These are phyloP conservation scores for Ptychobarbus kaznakovi DNA, from an alignment of 2,797 vertebrate genomes.

Conservation along the genomic window DNA sequence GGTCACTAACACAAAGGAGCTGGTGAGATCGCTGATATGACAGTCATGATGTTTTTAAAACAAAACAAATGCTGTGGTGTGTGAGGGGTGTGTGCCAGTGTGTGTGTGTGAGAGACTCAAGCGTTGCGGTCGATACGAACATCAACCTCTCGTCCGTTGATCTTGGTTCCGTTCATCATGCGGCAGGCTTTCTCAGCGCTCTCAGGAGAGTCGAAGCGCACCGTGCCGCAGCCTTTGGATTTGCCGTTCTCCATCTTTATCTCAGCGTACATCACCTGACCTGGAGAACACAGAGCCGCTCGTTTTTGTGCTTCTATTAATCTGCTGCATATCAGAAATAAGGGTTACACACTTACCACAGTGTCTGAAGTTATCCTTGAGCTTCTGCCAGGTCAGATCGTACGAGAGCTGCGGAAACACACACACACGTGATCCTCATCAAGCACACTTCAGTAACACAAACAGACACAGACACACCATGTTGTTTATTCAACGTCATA, in stretches of 20 bases:
- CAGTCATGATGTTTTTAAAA: slow-evolving; percentile 88
- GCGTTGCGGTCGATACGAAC: slow-evolving; percentile 96
- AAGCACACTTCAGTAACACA: neutral
- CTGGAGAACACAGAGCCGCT: slow-evolving; percentile 68
- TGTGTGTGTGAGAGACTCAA: slow-evolving; percentile 70
- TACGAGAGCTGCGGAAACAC: slow-evolving; percentile 89
- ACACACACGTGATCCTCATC: neutral
- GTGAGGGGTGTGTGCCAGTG: slow-evolving; percentile 54
- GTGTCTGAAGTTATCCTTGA: slow-evolving; percentile 97
- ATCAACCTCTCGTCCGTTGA: slow-evolving; percentile 97
- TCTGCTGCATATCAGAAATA: neutral
- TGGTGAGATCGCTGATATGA: slow-evolving; percentile 80
- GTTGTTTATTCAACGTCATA: slow-evolving; percentile 15
- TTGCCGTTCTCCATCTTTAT: slow-evolving; percentile 99
- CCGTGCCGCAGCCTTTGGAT: slow-evolving; percentile 97
- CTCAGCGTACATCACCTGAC: slow-evolving; percentile 98
- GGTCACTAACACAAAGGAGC: slow-evolving; percentile 74
- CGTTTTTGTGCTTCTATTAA: neutral
- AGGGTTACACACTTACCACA: slow-evolving; percentile 85
- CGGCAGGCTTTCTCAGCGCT: slow-evolving; percentile 95
- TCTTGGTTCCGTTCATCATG: slow-evolving; percentile 98
- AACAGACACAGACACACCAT: neutral
- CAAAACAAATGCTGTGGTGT: slow-evolving; percentile 84
- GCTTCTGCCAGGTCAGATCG: slow-evolving; percentile 98
- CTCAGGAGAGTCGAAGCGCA: slow-evolving; percentile 94